These are phyloP conservation scores for Penelope pileata DNA, from an alignment of 2,113 vertebrate genomes.

Conservation along the genomic window DNA sequence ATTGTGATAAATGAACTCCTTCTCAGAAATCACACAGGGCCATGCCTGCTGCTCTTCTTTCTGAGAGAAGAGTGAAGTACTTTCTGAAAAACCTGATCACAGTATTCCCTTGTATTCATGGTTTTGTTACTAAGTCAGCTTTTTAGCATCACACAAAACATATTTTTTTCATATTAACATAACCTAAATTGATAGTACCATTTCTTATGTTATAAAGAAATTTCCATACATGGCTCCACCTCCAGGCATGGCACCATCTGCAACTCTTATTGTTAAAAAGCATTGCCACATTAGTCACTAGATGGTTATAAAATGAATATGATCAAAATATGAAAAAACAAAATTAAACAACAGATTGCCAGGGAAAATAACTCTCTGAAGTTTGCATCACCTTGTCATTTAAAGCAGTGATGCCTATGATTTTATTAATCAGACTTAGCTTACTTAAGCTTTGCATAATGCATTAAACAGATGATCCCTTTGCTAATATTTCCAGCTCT, in stretches of 20 bases:
- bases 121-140: background rate
- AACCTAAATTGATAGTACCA: background rate
- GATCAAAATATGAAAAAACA: background rate
- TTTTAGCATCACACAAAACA: background rate
- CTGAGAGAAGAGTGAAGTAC: background rate
- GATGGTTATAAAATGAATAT: background rate
- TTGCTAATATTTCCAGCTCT: background rate
- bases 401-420: background rate
- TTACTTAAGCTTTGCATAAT: background rate
- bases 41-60: background rate
- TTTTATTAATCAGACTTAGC: background rate
- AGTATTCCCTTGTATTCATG: background rate
- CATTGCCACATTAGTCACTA: background rate
- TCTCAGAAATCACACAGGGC: accelerated
- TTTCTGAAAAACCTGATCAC: background rate
- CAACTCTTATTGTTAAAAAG: background rate
- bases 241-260: background rate
- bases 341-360: background rate
- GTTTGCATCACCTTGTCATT: background rate
- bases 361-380: background rate
- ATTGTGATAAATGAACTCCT: background rate
- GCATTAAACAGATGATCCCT: background rate
- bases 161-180: background rate
- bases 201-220: background rate
- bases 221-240: background rate